These are phyloP conservation scores for Diabrotica virgifera DNA, from an alignment of 1,140 invertebrate species.

Conservation along the genomic window DNA sequence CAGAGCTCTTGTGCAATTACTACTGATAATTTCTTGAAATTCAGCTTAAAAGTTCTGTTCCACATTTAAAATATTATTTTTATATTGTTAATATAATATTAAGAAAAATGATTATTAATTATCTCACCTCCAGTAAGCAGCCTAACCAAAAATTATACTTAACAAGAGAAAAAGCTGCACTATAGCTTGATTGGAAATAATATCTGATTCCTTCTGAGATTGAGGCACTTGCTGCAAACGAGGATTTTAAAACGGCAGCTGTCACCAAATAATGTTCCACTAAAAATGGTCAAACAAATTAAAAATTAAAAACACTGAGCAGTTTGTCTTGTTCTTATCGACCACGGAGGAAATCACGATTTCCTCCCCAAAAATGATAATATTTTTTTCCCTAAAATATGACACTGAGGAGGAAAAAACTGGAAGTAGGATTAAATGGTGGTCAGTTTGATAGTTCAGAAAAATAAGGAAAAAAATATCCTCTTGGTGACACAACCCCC, in stretches of 20 bases:
- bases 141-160: slow-evolving; percentile 8
- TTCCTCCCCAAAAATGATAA: too few relatives aligned
- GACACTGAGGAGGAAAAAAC: too few relatives aligned
- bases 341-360: too few relatives aligned
- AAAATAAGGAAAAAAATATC: too few relatives aligned
- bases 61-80: neutral
- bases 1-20: too few relatives aligned
- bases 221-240: neutral
- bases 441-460: too few relatives aligned
- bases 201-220: slow-evolving; percentile 3
- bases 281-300: slow-evolving; percentile 8
- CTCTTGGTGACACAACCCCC: too few relatives aligned
- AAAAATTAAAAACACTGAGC: neutral
- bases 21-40: too few relatives aligned
- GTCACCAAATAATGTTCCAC: slow-evolving; percentile 12
- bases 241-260: slow-evolving; percentile 1
- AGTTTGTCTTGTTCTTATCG: neutral
- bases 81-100: neutral
- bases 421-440: too few relatives aligned
- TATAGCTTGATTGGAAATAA: slow-evolving; percentile 9
- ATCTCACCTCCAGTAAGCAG: slow-evolving; percentile 9
- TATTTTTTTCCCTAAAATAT: too few relatives aligned
- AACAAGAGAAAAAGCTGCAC: neutral
- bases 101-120: neutral
- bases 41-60: neutral